Conservation (phyloP, 2,888 invertebrate species). For the Xylophagus ater region DNA sequence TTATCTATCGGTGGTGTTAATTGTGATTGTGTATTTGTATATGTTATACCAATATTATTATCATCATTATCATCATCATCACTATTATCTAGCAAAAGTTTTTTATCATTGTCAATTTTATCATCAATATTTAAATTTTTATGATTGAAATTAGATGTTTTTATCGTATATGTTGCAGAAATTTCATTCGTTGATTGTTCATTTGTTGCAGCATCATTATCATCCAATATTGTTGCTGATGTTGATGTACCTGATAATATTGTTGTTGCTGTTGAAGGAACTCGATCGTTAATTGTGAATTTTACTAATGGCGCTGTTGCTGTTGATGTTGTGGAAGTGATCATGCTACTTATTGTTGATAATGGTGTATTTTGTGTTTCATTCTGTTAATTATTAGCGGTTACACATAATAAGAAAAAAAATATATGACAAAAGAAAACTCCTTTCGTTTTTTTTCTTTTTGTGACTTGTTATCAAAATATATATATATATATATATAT, state of each 20-base stretch:
- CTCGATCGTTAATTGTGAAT: conserved; percentile 21
- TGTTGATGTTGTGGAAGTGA: conserved; percentile 38
- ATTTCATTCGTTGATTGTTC: conserved; percentile 15
- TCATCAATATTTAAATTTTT: not conserved
- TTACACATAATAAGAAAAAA: conserved; percentile 27
- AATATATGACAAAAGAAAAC: conserved; percentile 4
- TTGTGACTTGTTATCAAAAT: too few relatives aligned
- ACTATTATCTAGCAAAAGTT: too few relatives aligned
- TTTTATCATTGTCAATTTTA: too few relatives aligned
- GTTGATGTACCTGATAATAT: conserved; percentile 6
- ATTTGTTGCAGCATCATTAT: conserved; percentile 8
- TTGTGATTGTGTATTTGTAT: conserved; percentile 17
- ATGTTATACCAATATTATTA: conserved; percentile 16
- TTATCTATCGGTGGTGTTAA: conserved; percentile 1
- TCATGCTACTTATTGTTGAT: conserved; percentile 18
- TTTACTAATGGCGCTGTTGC: conserved; percentile 15
- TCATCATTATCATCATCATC: conserved; percentile 11
- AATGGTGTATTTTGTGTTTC: conserved; percentile 15
- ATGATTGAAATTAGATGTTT: conserved; percentile 13
- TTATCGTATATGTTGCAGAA: conserved; percentile 20
- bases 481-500: too few relatives aligned
- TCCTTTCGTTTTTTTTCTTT: conserved; percentile 1
- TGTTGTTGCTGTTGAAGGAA: conserved; percentile 18
- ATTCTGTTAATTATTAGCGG: conserved; percentile 35
- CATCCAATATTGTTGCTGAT: conserved; percentile 10